Evolutionary conservation across 2,113 vertebrate species (phyloP), one percentile per base, ranked within the genome.

Genomic region (Megalops atlanticus): DNA sequence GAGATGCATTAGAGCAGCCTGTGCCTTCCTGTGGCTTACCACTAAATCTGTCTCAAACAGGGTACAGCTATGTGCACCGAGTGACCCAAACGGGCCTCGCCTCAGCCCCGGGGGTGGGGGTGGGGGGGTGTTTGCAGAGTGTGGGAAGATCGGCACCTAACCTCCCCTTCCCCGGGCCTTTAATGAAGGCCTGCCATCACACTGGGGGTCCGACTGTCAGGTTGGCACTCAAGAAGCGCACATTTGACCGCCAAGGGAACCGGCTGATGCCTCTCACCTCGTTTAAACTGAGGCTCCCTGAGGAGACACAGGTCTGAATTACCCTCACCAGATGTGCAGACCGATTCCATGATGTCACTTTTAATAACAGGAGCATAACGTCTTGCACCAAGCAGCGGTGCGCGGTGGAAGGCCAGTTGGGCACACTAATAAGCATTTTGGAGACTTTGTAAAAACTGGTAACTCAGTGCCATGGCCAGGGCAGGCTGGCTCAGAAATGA

Each of bases 21-120:
- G 38, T 18, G 38, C 58, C 54, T 79, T 71, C 8, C 41, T 49
- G 31, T 41, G 68, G 64, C 43, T 79, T 21, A 69, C 77, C 58
- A 6, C 39, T 78, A n/a, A 78, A 16, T n/a, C 54, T 43, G 78
- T 27, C 27, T 47, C 4, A 33, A 47, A 40, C 27, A 11, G 38
- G 2, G 78, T 33, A 14, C 64, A 27, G 64, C 78, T 49, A 49
- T 71, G 78, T 47, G 40, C 18, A n/a, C 15, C 18, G 7, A 4
- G 33, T 14, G 21, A 35, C 41, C 11, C 18, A 5, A 68, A 33
- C 40, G 21, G 0, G 27, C 16, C 54, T 16, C 21, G 45, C 6
- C 15, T 5, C 31, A 43, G 35, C 74, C 27, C 15, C 45, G 1
- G 11, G 7, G 18, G 24, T 10, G n/a, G 7, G 24, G n/a, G n/a